These are phyloP conservation scores for Petrocephalus zakoni DNA, from an alignment of 2,113 vertebrate species.

Conservation along the genomic window DNA sequence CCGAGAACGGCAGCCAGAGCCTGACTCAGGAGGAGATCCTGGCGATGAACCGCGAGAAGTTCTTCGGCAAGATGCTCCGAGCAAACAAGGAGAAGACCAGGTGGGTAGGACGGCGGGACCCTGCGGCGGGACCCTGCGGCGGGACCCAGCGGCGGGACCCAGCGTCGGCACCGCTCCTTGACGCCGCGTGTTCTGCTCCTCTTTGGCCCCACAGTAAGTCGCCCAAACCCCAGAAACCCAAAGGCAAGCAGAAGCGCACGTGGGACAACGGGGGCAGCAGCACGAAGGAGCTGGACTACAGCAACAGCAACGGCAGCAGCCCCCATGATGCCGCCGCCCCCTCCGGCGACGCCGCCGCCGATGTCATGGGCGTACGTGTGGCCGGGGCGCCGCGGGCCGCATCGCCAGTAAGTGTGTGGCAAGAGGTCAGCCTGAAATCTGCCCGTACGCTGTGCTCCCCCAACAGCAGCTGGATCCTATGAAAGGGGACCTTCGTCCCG, in stretches of 20 bases:
- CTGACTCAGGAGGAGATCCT: conserved; percentile 78
- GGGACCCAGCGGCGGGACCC: background rate
- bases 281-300: conserved; percentile 84
- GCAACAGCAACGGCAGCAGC: conserved; percentile 52
- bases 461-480: conserved; percentile 55
- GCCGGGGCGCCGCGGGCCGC: background rate
- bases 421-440: background rate
- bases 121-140: background rate
- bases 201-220: conserved; percentile 63
- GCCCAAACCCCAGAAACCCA: conserved; percentile 75
- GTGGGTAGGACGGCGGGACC: conserved; percentile 43
- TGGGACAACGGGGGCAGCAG: conserved; percentile 77
- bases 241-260: conserved; percentile 76
- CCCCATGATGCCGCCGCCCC: conserved; percentile 37
- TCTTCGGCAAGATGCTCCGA: conserved; percentile 73
- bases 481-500: conserved; percentile 76
- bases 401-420: background rate
- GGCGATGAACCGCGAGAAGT: conserved; percentile 78
- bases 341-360: conserved; percentile 50
- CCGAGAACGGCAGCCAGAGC: conserved; percentile 65
- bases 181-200: background rate
- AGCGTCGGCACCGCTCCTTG: too few species aligned
- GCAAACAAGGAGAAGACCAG: conserved; percentile 64
- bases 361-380: conserved; percentile 41
- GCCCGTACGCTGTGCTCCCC: background rate